Evolutionary conservation across 2,888 invertebrate genomes (phyloP).

Genomic region (Drosophila siamana): DNA sequence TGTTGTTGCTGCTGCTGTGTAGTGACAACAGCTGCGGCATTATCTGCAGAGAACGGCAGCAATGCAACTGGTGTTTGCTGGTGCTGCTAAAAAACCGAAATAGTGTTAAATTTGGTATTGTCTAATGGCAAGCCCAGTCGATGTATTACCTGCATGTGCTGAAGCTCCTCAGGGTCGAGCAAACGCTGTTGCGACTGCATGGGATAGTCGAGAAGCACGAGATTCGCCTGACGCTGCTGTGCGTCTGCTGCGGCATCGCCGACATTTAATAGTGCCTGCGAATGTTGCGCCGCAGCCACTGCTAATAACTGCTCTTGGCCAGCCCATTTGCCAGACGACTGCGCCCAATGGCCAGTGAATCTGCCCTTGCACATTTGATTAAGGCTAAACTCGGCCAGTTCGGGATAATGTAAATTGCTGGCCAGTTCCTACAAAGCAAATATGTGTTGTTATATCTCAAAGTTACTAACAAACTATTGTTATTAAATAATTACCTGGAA

Average conservation of each 20-base stretch:
- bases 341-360: conserved; percentile 84
- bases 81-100: conserved; percentile 58
- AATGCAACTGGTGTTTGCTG: conserved; percentile 84
- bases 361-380: conserved; percentile 85
- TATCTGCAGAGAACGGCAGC: conserved; percentile 83
- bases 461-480: neutral
- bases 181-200: conserved; percentile 85
- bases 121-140: neutral
- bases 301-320: conserved; percentile 82
- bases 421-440: conserved; percentile 81
- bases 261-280: conserved; percentile 74
- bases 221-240: conserved; percentile 82
- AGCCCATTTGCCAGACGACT: conserved; percentile 78
- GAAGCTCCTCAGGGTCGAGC: conserved; percentile 85
- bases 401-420: conserved; percentile 84
- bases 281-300: conserved; percentile 76
- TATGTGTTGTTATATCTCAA: neutral
- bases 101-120: neutral
- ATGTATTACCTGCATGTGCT: conserved; percentile 83
- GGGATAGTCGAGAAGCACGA: conserved; percentile 84
- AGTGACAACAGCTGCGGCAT: conserved; percentile 65
- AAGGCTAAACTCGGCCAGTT: conserved; percentile 85
- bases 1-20: conserved; percentile 66
- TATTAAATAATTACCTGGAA: conserved; percentile 80
- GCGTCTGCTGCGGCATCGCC: conserved; percentile 78